These are phyloP conservation scores for Phycodurus eques DNA, from an alignment of 2,113 vertebrate genomes.

Conservation along the genomic window DNA sequence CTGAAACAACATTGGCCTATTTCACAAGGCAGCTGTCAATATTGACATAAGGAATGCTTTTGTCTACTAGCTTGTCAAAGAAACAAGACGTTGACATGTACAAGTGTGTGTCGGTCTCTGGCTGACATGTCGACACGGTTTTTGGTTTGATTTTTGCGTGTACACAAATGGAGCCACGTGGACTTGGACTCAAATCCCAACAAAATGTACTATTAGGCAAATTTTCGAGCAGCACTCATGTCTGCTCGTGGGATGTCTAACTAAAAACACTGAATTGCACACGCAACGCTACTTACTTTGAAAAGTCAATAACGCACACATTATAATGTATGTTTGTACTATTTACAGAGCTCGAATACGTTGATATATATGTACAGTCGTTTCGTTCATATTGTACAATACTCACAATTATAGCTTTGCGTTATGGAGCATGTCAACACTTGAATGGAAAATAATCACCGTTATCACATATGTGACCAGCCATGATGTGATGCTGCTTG, in stretches of 20 bases:
- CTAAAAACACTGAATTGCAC: background rate
- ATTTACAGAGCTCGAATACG: constrained; percentile 42
- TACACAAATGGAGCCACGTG: background rate
- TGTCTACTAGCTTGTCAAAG: constrained; percentile 52
- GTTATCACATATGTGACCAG: constrained; percentile 25
- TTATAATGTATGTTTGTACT: background rate
- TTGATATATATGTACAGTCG: constrained; percentile 48
- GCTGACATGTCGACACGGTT: background rate
- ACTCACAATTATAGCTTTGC: constrained; percentile 46
- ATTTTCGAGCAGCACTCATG: background rate
- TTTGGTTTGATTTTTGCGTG: background rate
- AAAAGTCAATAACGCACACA: background rate
- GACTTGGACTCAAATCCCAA: background rate
- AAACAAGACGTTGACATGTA: constrained; percentile 35
- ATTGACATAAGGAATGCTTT: constrained; percentile 72
- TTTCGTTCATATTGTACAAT: constrained; percentile 44
- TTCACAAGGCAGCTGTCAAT: constrained; percentile 52
- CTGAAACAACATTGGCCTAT: constrained; percentile 18
- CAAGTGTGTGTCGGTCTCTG: constrained; percentile 23
- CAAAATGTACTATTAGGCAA: background rate
- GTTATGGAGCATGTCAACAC: constrained; percentile 21
- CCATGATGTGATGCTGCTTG: constrained; percentile 22
- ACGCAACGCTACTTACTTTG: background rate
- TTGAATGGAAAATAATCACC: constrained; percentile 31
- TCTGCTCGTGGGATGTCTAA: background rate